Percentiles rank a stretch among this genome's conserved stretches.
Conservation (phyloP, 2,113 vertebrate genomes). For the Oncorhynchus tshawytscha region DNA sequence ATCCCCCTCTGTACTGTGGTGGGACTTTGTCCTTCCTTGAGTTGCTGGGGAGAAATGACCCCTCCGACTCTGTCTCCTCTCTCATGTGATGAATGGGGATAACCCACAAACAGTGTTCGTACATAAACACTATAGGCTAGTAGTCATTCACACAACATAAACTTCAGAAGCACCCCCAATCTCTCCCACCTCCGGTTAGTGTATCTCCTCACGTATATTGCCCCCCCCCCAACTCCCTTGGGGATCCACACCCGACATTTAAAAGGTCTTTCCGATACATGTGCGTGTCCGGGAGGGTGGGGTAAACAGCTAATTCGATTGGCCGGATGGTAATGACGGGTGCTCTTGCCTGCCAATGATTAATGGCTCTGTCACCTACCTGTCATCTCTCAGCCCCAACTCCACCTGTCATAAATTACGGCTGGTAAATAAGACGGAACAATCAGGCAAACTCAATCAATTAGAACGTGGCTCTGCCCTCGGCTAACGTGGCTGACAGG, state of each 20-base stretch:
- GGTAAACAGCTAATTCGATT: constrained; percentile 96
- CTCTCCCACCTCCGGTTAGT: constrained; percentile 2
- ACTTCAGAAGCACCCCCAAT: no score
- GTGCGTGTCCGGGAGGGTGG: constrained; percentile 75
- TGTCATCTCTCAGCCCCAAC: constrained; percentile 86
- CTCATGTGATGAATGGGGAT: background rate
- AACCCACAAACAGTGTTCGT: background rate
- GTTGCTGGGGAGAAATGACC: constrained; percentile 2
- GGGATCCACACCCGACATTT: constrained; percentile 83
- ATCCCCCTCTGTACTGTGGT: constrained; percentile 65
- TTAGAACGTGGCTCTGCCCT: constrained; percentile 82
- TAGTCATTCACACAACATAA: constrained; percentile 47
- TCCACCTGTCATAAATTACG: constrained; percentile 93
- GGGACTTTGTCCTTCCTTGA: constrained; percentile 66
- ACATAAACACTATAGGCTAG: background rate
- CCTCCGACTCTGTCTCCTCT: background rate
- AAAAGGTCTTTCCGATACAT: constrained; percentile 97
- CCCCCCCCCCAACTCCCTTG: constrained; percentile 69
- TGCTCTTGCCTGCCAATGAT: constrained; percentile 85
- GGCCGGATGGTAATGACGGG: constrained; percentile 90
- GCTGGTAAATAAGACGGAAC: constrained; percentile 98
- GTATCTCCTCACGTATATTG: constrained; percentile 53
- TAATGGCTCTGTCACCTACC: constrained; percentile 84
- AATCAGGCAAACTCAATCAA: constrained; percentile 96
- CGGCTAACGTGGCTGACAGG: constrained; percentile 76